Base-by-base conservation (phyloP, 2,797 vertebrate genomes). In the Cyprinodon diabolis region DNA sequence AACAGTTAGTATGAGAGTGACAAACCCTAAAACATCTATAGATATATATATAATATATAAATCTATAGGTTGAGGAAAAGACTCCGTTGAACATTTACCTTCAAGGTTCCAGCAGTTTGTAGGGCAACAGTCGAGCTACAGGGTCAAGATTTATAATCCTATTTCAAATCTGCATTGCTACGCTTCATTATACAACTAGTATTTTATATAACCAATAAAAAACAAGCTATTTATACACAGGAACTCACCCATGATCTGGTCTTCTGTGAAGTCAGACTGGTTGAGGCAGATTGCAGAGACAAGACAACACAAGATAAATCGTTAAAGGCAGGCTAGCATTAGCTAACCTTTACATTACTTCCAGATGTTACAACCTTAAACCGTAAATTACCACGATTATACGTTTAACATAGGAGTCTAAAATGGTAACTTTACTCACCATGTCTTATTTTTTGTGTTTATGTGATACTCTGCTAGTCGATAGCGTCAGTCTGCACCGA, bases 211-310 rank as follows among this genome's bases (percentile, higher is more conserved):
- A 47, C n/a, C n/a, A 54, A 3, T 37, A 52, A 19, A 52, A 68
- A 6, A 0, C 4, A 40, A 68, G 30, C 9, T 54, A 21, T 68
- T 14, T 25, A 51, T 17, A 14, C 51, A 25, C 7, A 65, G 68
- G 3, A 35, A 94, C 95, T 94, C 81, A 95, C 91, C 95, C 63
- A 86, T 55, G 83, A 95, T 95, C 89, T 96, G 95, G 83, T 95
- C 95, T 80, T 96, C 95, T 30, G 94, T 81, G 90, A 95, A 94
- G 88, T 96, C 95, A 82, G 91, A 94, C 95, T 96, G 92, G 79
- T 77, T 1, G 69, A 66, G 12, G 40, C 47, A 69, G 67, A 15
- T 69, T 74, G 51, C 5, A 35, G 21, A 47, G 48, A 21, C 8
- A 55, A 21, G 43, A 43, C 17, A 69, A 43, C 49, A 23, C 62